Conservation (phyloP, 2,888 invertebrate genomes). For the Kuschelorhynchus macadamiae region DNA sequence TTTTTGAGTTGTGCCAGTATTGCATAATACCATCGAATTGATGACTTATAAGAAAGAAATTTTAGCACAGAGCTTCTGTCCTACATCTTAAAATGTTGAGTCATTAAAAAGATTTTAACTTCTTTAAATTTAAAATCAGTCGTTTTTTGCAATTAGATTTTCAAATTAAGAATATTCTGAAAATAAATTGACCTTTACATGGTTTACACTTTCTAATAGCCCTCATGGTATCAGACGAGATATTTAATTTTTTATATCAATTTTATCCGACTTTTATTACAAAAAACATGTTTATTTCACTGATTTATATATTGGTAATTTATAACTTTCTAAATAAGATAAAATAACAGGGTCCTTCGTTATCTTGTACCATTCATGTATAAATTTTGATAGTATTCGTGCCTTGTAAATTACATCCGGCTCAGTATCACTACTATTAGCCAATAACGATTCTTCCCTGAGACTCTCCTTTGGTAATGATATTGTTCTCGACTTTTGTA, state of each 20-base stretch:
- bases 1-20: too few species aligned
- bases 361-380: background rate
- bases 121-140: background rate
- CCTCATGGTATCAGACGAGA: background rate
- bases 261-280: background rate
- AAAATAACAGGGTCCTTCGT: background rate
- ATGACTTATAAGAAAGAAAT: too few species aligned
- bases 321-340: background rate
- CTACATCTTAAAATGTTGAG: too few species aligned
- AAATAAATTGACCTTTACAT: constrained; percentile 2
- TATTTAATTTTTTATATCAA: background rate
- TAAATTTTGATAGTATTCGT: background rate
- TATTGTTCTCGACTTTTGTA: background rate
- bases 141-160: background rate
- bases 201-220: background rate
- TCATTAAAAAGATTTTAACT: too few species aligned
- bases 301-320: background rate
- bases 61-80: too few species aligned
- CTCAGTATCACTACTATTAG: background rate
- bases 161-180: constrained; percentile 2
- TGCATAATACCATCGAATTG: too few species aligned
- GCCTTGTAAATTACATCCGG: background rate
- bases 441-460: background rate
- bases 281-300: background rate
- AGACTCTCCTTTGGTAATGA: background rate